phyloP scores from a whole-genome alignment of 1,140 invertebrate species.

The Heliconius eleuchia region DNA sequence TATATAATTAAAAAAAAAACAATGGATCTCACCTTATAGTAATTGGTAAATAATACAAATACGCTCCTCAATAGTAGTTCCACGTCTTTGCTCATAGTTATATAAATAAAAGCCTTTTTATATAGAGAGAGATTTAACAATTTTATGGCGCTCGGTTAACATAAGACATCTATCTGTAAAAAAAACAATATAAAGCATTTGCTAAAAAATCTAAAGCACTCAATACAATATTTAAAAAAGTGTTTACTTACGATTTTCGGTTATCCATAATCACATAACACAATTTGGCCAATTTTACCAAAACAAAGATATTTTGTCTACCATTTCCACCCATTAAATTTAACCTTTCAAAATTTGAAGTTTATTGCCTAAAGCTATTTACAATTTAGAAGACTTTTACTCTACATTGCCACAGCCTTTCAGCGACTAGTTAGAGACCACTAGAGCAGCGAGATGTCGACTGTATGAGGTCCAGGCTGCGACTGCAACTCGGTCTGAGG shows the following conservation, averaged over 20 bases:
- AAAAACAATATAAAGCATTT: not conserved
- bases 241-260: not conserved
- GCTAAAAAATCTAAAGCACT: not conserved
- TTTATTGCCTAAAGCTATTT: not conserved
- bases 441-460: not conserved
- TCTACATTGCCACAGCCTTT: not conserved
- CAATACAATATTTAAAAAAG: not conserved
- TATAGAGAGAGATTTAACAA: not conserved
- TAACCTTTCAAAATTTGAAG: not conserved
- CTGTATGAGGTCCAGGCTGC: conserved; percentile 7
- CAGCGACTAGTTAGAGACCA: not conserved
- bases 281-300: not conserved
- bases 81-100: not conserved
- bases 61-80: not conserved
- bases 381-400: not conserved
- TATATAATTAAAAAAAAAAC: not conserved
- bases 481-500: conserved; percentile 11
- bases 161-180: not conserved
- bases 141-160: not conserved
- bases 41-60: not conserved
- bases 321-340: not conserved
- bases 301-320: not conserved
- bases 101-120: not conserved
- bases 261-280: not conserved
- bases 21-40: not conserved